A percentile compares a stretch with the other conserved stretches of the same genome.
phyloP scores from a whole-genome alignment of 2,888 invertebrate genomes.

The Spodoptera exigua region DNA sequence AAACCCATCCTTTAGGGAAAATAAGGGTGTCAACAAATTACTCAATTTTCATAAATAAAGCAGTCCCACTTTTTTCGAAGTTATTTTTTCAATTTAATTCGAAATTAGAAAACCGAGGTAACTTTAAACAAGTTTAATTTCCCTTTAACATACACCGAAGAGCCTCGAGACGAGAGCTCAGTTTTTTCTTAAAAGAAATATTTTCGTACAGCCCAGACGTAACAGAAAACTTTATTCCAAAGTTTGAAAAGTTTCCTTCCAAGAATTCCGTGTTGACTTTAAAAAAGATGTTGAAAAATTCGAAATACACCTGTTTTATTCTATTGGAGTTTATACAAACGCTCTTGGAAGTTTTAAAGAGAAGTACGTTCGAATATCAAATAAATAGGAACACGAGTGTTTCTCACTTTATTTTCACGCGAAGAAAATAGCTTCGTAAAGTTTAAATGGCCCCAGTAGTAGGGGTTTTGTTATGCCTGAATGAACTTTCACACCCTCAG shows the following conservation, averaged over 20 bases:
- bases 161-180: neutral
- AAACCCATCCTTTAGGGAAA: neutral
- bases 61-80: neutral
- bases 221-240: conserved; percentile 22
- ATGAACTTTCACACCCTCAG: conserved; percentile 72
- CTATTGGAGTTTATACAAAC: conserved; percentile 34
- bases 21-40: neutral
- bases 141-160: conserved; percentile 7
- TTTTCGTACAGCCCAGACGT: conserved; percentile 30
- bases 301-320: conserved; percentile 38
- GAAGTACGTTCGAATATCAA: conserved; percentile 28
- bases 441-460: conserved; percentile 65
- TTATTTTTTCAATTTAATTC: neutral
- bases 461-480: conserved; percentile 70
- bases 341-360: conserved; percentile 24
- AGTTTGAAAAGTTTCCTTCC: conserved; percentile 20
- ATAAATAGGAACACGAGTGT: conserved; percentile 27
- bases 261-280: conserved; percentile 37
- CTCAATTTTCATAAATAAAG: conserved; percentile 1
- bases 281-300: conserved; percentile 27
- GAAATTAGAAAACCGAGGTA: neutral
- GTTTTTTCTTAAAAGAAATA: conserved; percentile 22
- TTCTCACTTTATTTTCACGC: conserved; percentile 46
- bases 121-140: conserved; percentile 16
- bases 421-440: conserved; percentile 59